Evolutionary conservation across 1,140 invertebrate genomes (phyloP).

Genomic region (Hylyphantes graminicola): DNA sequence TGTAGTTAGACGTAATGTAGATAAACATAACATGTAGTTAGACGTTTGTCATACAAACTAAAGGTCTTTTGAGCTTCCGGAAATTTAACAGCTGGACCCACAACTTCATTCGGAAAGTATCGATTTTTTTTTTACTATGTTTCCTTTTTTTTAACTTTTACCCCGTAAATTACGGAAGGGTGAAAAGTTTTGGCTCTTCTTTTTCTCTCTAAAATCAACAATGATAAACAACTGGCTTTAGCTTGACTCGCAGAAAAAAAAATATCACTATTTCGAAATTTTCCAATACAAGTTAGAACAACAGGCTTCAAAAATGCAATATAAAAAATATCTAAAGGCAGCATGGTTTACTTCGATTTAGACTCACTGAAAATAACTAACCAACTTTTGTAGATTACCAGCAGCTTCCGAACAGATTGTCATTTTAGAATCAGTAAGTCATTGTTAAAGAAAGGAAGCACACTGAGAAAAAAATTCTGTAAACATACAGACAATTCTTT

Average conservation of each 20-base stretch:
- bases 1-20: too few species aligned
- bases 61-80: slow-evolving; percentile 1
- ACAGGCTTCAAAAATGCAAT: not conserved
- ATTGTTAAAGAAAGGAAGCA: slow-evolving; percentile 35
- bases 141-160: too few species aligned
- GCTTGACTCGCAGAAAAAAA: slow-evolving; percentile 9
- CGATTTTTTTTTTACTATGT: slow-evolving; percentile 15
- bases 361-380: slow-evolving; percentile 36
- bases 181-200: not conserved
- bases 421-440: slow-evolving; percentile 26
- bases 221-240: slow-evolving; percentile 39
- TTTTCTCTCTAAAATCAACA: slow-evolving; percentile 23
- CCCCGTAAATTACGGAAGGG: not conserved
- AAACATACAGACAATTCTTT: too few species aligned
- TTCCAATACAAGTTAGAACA: slow-evolving; percentile 19
- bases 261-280: slow-evolving; percentile 1
- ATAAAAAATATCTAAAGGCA: slow-evolving; percentile 13
- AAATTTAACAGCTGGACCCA: slow-evolving; percentile 28
- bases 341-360: slow-evolving; percentile 43
- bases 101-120: slow-evolving; percentile 39
- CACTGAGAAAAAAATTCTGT: slow-evolving; percentile 5
- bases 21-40: too few species aligned
- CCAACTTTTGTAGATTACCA: slow-evolving; percentile 44
- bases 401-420: slow-evolving; percentile 33
- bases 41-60: too few species aligned